Percentiles rank a stretch among this genome's conserved stretches.
phyloP scores from a whole-genome alignment of 2,888 invertebrate genomes.

The Phaedon cochleariae region DNA sequence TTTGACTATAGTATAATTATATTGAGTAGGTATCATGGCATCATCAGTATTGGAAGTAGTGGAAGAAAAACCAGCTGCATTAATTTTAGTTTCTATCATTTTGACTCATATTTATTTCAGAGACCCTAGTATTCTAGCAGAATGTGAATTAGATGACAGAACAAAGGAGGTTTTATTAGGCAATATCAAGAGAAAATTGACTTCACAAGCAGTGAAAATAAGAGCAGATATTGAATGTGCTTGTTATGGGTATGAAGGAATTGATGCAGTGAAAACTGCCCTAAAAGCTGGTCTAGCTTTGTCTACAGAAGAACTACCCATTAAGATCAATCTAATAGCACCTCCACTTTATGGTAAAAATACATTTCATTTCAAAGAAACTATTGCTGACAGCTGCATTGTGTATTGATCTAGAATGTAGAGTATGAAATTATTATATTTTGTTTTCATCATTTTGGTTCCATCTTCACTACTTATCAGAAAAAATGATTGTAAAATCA shows the following conservation, averaged over 20 bases:
- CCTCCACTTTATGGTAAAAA: slow-evolving; percentile 83
- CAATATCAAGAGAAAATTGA: slow-evolving; percentile 95
- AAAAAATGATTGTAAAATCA: too few relatives aligned
- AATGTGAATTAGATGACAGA: slow-evolving; percentile 92
- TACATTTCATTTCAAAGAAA: too few relatives aligned
- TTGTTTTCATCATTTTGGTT: too few relatives aligned
- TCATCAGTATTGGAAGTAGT: too few relatives aligned
- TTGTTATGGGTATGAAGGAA: slow-evolving; percentile 97
- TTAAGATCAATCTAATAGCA: slow-evolving; percentile 98
- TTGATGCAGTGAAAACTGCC: slow-evolving; percentile 96
- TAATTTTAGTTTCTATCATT: too few relatives aligned
- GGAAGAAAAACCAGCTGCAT: too few relatives aligned
- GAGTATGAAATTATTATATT: background rate
- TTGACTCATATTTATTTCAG: slow-evolving; percentile 67
- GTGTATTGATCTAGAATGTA: background rate
- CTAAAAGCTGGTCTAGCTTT: slow-evolving; percentile 88
- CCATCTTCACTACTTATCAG: background rate
- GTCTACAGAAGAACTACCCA: slow-evolving; percentile 92
- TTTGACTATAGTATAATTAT: too few relatives aligned
- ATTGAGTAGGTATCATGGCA: too few relatives aligned
- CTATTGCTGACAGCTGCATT: too few relatives aligned
- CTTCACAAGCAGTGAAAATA: slow-evolving; percentile 97
- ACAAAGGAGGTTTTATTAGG: slow-evolving; percentile 91
- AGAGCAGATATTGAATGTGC: slow-evolving; percentile 93
- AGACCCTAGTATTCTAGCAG: slow-evolving; percentile 93